A percentile compares a stretch with the other conserved stretches of the same genome.
Conservation (phyloP, 2,113 vertebrate genomes). For the Spheniscus mendiculus region DNA sequence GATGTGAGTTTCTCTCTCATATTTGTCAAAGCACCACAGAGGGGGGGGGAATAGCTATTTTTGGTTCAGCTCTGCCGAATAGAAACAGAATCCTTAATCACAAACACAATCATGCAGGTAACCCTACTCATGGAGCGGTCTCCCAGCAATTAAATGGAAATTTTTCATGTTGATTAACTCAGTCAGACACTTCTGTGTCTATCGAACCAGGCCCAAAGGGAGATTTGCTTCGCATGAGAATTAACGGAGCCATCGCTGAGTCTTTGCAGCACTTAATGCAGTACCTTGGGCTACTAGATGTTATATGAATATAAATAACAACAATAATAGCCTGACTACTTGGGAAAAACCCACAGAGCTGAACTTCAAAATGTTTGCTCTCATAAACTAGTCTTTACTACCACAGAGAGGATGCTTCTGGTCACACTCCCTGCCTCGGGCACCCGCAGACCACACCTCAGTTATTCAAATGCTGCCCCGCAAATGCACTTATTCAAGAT, state of each 20-base stretch:
- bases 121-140: background rate
- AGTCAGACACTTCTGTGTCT: background rate
- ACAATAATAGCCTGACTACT: background rate
- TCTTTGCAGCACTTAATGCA: background rate
- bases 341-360: background rate
- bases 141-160: background rate
- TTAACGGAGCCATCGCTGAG: background rate
- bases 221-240: background rate
- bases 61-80: background rate
- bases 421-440: fast-evolving
- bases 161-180: background rate
- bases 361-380: background rate
- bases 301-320: constrained; percentile 16
- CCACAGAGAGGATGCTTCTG: background rate
- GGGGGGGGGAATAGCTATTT: background rate
- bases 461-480: background rate
- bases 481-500: background rate
- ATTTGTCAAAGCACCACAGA: background rate
- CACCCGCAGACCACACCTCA: background rate
- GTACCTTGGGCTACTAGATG: background rate
- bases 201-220: background rate
- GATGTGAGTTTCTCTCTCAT: background rate
- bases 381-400: background rate
- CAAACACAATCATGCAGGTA: background rate
- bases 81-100: constrained; percentile 15